Conservation (phyloP, 2,888 invertebrate genomes). For the Cryptus viduatorius region DNA sequence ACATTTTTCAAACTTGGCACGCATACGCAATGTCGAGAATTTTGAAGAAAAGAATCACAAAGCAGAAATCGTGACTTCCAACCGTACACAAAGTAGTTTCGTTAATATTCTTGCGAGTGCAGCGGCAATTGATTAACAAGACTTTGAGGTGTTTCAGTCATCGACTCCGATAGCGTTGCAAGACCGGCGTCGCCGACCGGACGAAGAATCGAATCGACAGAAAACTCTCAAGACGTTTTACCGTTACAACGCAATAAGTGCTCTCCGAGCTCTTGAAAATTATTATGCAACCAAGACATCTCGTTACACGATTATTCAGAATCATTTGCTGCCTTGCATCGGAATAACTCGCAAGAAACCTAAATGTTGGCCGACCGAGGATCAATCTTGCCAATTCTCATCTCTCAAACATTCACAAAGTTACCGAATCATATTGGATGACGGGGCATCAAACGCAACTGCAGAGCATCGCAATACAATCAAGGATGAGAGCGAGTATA, state of each 20-base stretch:
- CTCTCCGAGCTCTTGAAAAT: not conserved
- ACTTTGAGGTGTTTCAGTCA: not conserved
- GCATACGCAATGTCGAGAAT: no score
- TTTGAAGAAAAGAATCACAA: no score
- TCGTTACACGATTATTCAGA: constrained; percentile 1
- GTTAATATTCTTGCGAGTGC: no score
- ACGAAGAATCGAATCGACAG: not conserved
- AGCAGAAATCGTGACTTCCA: no score
- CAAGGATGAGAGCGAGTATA: no score
- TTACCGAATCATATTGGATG: not conserved
- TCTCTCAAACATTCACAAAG: not conserved
- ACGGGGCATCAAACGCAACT: not conserved
- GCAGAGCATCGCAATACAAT: not conserved
- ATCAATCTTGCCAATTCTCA: not conserved
- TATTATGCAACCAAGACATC: not conserved
- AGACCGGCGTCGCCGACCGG: not conserved
- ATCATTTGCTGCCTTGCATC: not conserved
- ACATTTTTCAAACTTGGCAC: no score
- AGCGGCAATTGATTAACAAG: no score
- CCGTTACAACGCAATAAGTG: not conserved
- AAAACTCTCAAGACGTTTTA: not conserved
- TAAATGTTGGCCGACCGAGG: not conserved
- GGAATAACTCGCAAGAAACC: not conserved
- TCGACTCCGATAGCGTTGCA: not conserved
- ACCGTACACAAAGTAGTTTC: no score